Percentiles rank a stretch among this genome's conserved stretches.
phyloP scores from a whole-genome alignment of 2,113 vertebrate genomes.

The Tinamus guttatus region DNA sequence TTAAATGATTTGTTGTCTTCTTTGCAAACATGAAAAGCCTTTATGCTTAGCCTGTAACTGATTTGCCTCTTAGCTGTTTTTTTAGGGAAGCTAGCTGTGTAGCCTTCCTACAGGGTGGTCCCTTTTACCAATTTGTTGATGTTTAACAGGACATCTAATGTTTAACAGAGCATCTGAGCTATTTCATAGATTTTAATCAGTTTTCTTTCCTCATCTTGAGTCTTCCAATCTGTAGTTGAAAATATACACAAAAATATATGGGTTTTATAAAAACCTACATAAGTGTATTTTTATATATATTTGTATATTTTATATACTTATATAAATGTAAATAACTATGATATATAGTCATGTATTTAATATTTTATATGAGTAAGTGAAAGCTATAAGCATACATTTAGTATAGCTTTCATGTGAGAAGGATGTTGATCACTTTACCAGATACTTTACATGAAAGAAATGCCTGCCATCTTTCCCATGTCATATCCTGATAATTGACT shows the following conservation, averaged over 20 bases:
- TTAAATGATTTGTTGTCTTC: neutral
- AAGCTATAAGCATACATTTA: neutral
- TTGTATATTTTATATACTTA: neutral
- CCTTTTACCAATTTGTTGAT: neutral
- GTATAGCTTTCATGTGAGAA: neutral
- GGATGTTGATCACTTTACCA: neutral
- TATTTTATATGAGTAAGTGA: neutral
- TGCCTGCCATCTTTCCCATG: neutral
- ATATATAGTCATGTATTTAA: neutral
- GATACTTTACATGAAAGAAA: neutral
- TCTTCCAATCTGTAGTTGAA: neutral
- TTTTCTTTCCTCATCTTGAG: neutral
- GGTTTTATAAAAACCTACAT: neutral
- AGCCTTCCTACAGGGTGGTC: neutral
- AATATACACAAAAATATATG: neutral
- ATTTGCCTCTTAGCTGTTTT: neutral
- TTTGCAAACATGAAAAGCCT: too few relatives aligned
- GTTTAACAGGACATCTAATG: neutral
- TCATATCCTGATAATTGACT: neutral
- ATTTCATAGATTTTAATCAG: neutral
- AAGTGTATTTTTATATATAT: neutral
- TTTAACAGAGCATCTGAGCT: neutral
- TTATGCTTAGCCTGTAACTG: neutral
- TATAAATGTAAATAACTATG: neutral
- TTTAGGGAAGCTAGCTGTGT: neutral